Evolutionary conservation across 2,888 invertebrate species (phyloP).

Genomic region (Leucoptera coffeella): DNA sequence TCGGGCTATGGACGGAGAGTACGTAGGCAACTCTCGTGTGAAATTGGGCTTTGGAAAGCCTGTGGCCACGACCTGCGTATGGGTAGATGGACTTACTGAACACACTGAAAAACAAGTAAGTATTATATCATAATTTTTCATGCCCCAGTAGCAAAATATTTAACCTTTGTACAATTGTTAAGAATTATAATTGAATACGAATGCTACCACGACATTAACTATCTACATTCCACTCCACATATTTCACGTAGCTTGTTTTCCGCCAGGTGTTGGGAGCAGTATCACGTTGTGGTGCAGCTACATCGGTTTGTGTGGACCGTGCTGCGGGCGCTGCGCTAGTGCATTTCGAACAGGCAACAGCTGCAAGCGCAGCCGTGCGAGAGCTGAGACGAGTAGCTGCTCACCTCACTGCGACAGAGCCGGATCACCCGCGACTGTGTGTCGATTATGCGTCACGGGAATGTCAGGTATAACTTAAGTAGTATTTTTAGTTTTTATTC

Average conservation of each 20-base stretch:
- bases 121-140: too few relatives aligned
- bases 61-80: conserved; percentile 92
- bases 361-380: conserved; percentile 84
- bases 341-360: conserved; percentile 85
- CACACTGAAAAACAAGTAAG: conserved; percentile 80
- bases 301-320: conserved; percentile 66
- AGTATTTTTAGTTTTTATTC: too few relatives aligned
- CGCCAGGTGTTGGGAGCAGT: conserved; percentile 37
- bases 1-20: conserved; percentile 91
- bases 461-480: conserved; percentile 58
- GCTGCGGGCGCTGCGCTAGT: conserved; percentile 86
- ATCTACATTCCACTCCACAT: too few relatives aligned
- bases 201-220: too few relatives aligned
- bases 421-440: conserved; percentile 34
- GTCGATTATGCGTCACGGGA: conserved; percentile 97
- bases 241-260: too few relatives aligned
- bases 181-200: too few relatives aligned
- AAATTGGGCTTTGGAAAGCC: conserved; percentile 97
- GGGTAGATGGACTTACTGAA: conserved; percentile 87
- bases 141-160: too few relatives aligned
- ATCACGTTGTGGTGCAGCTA: conserved; percentile 41
- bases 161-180: too few relatives aligned
- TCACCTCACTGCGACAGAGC: conserved; percentile 69
- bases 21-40: conserved; percentile 85
- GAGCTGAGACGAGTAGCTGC: conserved; percentile 87